Base-by-base conservation (phyloP, 2,888 invertebrate genomes). In the Trissoscelio sp. region DNA sequence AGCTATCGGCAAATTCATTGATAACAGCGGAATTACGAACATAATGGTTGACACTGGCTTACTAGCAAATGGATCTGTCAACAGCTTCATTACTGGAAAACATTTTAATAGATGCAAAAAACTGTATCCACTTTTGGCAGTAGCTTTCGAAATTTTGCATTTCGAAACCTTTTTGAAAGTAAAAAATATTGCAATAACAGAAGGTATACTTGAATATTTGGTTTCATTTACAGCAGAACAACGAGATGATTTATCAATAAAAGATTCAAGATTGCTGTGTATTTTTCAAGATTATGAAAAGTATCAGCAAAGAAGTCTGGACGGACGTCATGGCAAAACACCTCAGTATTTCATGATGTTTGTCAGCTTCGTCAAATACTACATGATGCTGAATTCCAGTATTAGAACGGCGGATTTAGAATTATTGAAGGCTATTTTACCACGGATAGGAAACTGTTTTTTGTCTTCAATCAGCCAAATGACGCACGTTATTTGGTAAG, bases 1-100 rank as follows among this genome's bases (percentile, higher is more conserved):
- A 84, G 86, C 88, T 60, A 24, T 86, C 42, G 85, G 87, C 22
- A 82, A 80, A 66, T 86, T 84, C 80, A 87, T 86, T 53, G 82
- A 87, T 72, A 77, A 84, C 73, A 82, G 82, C 18, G 85, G 84
- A 1, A 31, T 84, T 16, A 51, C 72, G 2, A 34, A 78, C n/a
- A 24, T 83, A 7, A 79, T 84, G 82, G 57, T 79, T 28, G 82
- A 83, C 12, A 42, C 73, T 51, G 58, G 57, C 1, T 16, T 85
- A 4, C 12, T 84, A 2, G 84, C 83, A 34, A 34, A 2, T 34
- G 34, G 6, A 9, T 82, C 80, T 0, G 18, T 85, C 7, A 72
- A 48, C 20, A 64, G 83, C n/a, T 83, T 84, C 42, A 53, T 83
- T n/a, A 28, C 14, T 0, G 82, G 83, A 16, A 83, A 74, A 60